Evolutionary conservation across 2,888 invertebrate species (phyloP).

Genomic region (Campoletis raptor): DNA sequence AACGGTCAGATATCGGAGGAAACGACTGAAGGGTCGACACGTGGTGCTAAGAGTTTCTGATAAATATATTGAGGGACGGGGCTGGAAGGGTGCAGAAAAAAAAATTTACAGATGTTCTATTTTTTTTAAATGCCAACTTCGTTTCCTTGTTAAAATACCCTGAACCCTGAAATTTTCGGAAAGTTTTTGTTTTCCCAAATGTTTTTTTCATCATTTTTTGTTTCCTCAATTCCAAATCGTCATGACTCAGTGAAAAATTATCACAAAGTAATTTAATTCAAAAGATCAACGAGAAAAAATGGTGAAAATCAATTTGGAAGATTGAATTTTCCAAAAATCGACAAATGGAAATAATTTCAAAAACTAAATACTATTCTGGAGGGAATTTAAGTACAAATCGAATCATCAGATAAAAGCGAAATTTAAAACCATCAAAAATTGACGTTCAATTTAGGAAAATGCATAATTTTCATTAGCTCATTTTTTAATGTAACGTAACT

Average conservation of each 20-base stretch:
- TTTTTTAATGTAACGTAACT: background rate
- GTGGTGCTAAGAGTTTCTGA: background rate
- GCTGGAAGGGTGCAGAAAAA: background rate
- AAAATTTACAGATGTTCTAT: background rate
- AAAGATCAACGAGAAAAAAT: background rate
- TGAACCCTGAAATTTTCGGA: background rate
- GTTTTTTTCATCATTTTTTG: no score
- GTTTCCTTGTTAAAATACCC: background rate
- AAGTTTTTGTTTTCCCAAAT: background rate
- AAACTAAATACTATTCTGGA: background rate
- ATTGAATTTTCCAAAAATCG: background rate
- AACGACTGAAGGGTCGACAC: background rate
- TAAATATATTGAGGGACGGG: background rate
- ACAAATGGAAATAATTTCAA: background rate
- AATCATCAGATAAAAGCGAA: no score
- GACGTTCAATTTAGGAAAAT: background rate
- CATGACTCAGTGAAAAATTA: background rate
- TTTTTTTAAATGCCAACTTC: background rate
- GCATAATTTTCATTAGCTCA: background rate
- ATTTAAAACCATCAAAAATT: background rate
- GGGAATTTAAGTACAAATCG: background rate
- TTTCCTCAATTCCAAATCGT: background rate
- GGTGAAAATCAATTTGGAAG: background rate
- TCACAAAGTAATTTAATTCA: no score
- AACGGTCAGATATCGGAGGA: background rate